Evolutionary conservation across 2,113 vertebrate genomes (phyloP), one percentile per base, ranked within the genome.

Genomic region (Psephotus haematonotus): DNA sequence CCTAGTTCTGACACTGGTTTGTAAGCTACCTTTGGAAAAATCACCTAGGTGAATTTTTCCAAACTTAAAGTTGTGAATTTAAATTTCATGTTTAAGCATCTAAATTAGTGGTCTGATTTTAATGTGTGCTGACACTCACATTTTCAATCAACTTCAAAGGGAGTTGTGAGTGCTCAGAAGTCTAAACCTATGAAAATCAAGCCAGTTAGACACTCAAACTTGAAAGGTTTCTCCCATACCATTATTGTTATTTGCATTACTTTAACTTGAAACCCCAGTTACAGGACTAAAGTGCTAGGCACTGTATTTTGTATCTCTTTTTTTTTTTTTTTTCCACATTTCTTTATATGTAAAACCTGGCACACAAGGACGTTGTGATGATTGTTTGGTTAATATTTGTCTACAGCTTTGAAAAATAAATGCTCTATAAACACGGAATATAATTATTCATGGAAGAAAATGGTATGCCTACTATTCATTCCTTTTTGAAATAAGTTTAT

Each of bases 121-220:
- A 94, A 96, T 97, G 93, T 90, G 82, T 95, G 93, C 92, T 97
- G 94, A 96, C 92, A 96, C 39, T 94, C 87, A 97, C 88, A 92
- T 93, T 93, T 96, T 95, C 92, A 95, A 64, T 92, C 3, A 19
- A 96, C 95, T 93, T 97, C 94, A 96, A 96, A 94, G 90, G 59
- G 33, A 96, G 50, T 80, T 96, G 64, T 81, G 82, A 95, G 85
- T 1, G 13, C 95, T 97, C 96, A 96, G 94, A 97, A 97, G 96
- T 96, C 95, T 90, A 96, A 96, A 96, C 90, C 82, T 96, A 96
- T 96, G 94, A 96, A 95, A 97, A 96, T 96, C 93, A 97, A 93
- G 94, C 33, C 90, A 95, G 82, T 92, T 90, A 96, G 82, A 94
- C 79, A 90, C 37, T 90, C 75, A 93, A 93, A 96, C 90, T 96